Base-by-base conservation (phyloP, 2,113 vertebrate genomes). In the Calypte anna region DNA sequence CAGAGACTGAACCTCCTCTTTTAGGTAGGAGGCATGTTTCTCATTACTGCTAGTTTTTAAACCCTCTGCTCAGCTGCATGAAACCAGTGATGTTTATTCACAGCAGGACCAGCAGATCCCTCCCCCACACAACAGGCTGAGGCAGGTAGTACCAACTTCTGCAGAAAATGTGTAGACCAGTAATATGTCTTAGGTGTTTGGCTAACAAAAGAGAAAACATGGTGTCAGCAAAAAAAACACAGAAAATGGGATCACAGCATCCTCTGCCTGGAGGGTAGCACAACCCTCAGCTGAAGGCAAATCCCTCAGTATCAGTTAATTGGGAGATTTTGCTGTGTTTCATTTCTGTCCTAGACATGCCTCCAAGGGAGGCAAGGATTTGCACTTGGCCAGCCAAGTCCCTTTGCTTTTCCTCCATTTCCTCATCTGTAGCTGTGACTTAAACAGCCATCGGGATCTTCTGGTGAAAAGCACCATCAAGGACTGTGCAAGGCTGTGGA, bases 101-200 rank as follows among this genome's bases (percentile, higher is more conserved):
- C 88, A 94, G 78, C 73, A 91, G 87, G 86, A 85, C 91, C 64
- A 86, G 67, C 54, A 79, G 62, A 87, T 91, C 53, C 53, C 85
- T 90, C 91, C 93, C 36, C 82, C 88, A 62, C 68, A 83, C 10
- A 88, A 13, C 40, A 69, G 67, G 22, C 73, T 88, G 86, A 93
- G 59, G 68, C 61, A 88, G 91, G 91, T 89, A 91, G 76, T 46
- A 86, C 43, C 76, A 83, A 12, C 21, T 86, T 77, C 43, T 85
- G 70, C 69, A 86, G 69, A 84, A 86, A 88, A 67, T 20, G 6
- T 4, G 80, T 55, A 82, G 55, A 86, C 22, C 58, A 36, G 33
- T 62, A 94, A 79, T 31, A 84, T 62, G 14, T 17, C 30, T 82
- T 74, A 50, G 3, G 72, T 75, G 59, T 86, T 89, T 67, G 44